phyloP scores from a whole-genome alignment of 2,888 invertebrate genomes.

The Tetranychus truncatus region DNA sequence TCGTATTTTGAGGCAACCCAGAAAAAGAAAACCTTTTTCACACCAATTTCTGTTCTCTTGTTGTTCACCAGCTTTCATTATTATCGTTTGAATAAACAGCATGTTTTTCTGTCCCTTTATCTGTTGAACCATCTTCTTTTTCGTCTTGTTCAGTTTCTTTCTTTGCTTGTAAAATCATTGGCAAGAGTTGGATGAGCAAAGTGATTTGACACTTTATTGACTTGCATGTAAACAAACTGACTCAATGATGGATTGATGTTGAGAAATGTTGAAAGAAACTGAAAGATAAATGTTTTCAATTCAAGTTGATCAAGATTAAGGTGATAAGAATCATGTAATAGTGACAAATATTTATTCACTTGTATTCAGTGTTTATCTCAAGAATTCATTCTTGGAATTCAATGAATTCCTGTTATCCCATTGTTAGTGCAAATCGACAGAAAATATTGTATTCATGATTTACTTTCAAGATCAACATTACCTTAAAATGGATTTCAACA shows the following conservation, averaged over 20 bases:
- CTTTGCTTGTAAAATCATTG: no score
- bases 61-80: no score
- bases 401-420: background rate
- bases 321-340: background rate
- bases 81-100: no score
- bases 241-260: background rate
- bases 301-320: background rate
- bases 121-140: no score
- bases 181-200: background rate
- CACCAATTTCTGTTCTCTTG: no score
- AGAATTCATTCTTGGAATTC: background rate
- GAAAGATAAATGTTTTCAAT: background rate
- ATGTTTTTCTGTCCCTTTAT: no score
- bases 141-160: background rate
- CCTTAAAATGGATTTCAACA: no score
- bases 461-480: no score
- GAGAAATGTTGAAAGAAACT: no score
- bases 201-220: background rate
- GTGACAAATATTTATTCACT: background rate
- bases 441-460: no score
- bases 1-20: no score
- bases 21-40: no score
- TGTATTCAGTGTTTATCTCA: background rate
- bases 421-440: background rate
- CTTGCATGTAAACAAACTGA: constrained; percentile 1